Evolutionary conservation across 2,888 invertebrate species (phyloP), one percentile per base, ranked within the genome.

Genomic region (Rhingia campestris): DNA sequence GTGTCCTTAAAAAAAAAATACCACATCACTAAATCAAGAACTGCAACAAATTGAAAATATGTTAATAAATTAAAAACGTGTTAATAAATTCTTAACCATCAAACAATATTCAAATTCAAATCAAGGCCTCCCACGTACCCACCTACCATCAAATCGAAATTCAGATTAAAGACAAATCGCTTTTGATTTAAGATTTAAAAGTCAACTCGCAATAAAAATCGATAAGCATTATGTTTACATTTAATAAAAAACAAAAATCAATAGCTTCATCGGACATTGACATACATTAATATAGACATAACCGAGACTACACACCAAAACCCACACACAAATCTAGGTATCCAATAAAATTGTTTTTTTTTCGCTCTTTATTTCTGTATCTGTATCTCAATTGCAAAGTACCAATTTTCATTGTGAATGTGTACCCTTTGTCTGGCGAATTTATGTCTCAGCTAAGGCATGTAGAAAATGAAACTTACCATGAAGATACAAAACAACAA

Each of bases 391-490:
- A 72, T 76, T 64, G 58, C 59, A 67, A 67, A 61, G 58, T 69
- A 49, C 39, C 35, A 53, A 58, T 66, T 49, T 22, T 64, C 45
- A 32, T 75, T 81, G 49, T 30, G 58, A 51, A 81, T 66, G 22
- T 22, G 22, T 22, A 70, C 70, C 22, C 73, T 73, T 79, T 79
- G 82, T 82, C 82, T 79, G 77, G 51, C 61, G 43, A 22, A 61
- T 79, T 79, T 82, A 75, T 64, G 58, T 77, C 72, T 76, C 49
- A 54, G 81, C 70, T 54, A 81, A 81, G 76, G 69, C 66, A 59
- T 79, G 79, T 82, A 73, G 79, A 82, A 82, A 82, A 82, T 61
- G 66, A 82, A 72, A 81, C 77, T 81, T 81, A 66, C 74, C 64
- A 66, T 81, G 49, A 72, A 72, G 43, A 70, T 33, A 51, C 39